Evolutionary conservation across 1,140 invertebrate species (phyloP).

Genomic region (Leguminivora glycinivorella): DNA sequence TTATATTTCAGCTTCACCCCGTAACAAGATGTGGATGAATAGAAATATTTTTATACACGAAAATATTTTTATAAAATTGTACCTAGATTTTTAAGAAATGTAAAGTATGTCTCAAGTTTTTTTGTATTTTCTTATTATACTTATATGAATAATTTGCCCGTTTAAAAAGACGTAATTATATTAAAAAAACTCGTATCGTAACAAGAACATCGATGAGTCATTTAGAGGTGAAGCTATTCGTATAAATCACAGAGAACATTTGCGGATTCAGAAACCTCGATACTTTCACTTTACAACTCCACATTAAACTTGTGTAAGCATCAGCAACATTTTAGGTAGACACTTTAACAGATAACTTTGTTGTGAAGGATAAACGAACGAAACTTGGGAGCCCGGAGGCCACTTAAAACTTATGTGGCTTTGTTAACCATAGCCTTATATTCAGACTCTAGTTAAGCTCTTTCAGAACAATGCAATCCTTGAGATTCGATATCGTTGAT

Average conservation of each 20-base stretch:
- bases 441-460: conserved; percentile 49
- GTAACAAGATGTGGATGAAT: too few relatives aligned
- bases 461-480: conserved; percentile 35
- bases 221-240: background rate
- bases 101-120: background rate
- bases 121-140: background rate
- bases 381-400: conserved; percentile 63
- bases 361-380: conserved; percentile 67
- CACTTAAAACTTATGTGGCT: conserved; percentile 75
- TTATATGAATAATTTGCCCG: background rate
- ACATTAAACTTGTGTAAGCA: conserved; percentile 48
- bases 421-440: conserved; percentile 63
- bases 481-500: conserved; percentile 2
- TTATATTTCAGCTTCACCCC: too few relatives aligned
- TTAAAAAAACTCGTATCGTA: background rate
- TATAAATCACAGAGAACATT: conserved; percentile 16
- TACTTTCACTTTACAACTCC: conserved; percentile 39
- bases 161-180: background rate
- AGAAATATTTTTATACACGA: too few relatives aligned
- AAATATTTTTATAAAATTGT: too few relatives aligned
- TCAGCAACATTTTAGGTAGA: conserved; percentile 59
- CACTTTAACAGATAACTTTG: conserved; percentile 68
- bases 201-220: background rate
- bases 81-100: too few relatives aligned
- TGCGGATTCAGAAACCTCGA: conserved; percentile 32